Percentiles rank a stretch among this genome's conserved stretches.
Conservation (phyloP, 37 sponge, comb jelly and placozoan genomes). For the Hormiphora californensis region DNA sequence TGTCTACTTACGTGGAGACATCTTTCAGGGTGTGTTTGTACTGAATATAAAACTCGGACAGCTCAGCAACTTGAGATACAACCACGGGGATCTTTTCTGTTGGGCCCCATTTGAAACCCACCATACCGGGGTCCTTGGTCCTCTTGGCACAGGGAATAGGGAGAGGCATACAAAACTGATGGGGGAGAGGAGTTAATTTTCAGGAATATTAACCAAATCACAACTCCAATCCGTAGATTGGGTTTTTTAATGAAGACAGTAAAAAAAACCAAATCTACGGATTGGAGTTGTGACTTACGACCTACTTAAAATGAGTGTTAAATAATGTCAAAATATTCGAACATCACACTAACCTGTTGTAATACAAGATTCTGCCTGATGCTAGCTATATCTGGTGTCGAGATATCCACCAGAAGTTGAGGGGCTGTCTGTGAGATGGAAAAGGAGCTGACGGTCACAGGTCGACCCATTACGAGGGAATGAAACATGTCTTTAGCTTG, state of each 20-base stretch:
- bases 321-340: neutral
- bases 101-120: neutral
- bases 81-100: slow-evolving; percentile 25
- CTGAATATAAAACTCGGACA: slow-evolving; percentile 43
- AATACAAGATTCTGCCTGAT: neutral
- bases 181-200: no score
- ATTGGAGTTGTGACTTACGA: no score
- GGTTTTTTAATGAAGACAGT: no score
- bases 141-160: neutral
- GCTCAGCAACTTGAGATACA: slow-evolving; percentile 3
- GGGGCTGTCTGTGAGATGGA: slow-evolving; percentile 23
- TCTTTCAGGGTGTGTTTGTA: slow-evolving; percentile 9
- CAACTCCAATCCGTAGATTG: no score
- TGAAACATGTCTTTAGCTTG: neutral
- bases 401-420: neutral
- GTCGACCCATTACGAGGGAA: neutral
- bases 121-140: slow-evolving; percentile 37
- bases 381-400: neutral
- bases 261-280: no score
- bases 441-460: slow-evolving; percentile 9
- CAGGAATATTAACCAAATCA: no score
- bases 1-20: neutral
- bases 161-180: no score
- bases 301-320: no score
- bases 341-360: neutral